Base-by-base conservation (phyloP, 2,113 vertebrate genomes). In the Tor tambroides region DNA sequence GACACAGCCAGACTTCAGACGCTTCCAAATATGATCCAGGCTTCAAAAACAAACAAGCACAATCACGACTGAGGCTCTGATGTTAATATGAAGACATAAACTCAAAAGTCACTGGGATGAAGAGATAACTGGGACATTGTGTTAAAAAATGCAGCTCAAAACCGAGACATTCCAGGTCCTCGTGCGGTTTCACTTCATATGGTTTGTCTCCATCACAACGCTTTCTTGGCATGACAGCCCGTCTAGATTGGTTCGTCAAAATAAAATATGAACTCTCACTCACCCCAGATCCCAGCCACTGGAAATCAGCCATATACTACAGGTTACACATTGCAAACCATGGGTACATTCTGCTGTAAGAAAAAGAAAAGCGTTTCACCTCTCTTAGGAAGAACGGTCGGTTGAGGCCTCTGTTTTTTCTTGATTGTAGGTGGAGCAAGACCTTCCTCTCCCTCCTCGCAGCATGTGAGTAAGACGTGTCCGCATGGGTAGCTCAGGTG, bases 391-490 rank as follows among this genome's bases (percentile, higher is more conserved):
- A 85, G 61, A 0, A 83, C 72, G 0, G 94, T 96, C 0, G 95
- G 92, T 85, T 87, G 30, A 0, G 95, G 95, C 87, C 94, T 95
- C 0, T 95, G 94, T 26, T 95, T 95, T 49, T 83, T 92, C 80
- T 89, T 96, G 51, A 97, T 91, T 81, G 95, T 93, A 0, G 95
- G 94, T 92, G 19, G 94, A 94, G 1, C 93, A 89, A 1, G 91
- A 17, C 91, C 95, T 0, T 95, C 95, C 0, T 95, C 94, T 0
- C 93, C 95, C 0, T 95, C 96, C 78, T 97, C 95, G 2, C 98
- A 99, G 95, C 98, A 99, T 85, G 95, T 96, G 28, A 98, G 94
- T 94, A 98, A 95, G 91, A 96, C 93, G 0, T 97, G 96, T 59
- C 95, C 96, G 71, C 98, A 99, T 1, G 96, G 96, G 89, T 97